Percentiles rank a stretch among this genome's conserved stretches.
Conservation (phyloP, 2,113 vertebrate genomes). For the Crotalus helleri region DNA sequence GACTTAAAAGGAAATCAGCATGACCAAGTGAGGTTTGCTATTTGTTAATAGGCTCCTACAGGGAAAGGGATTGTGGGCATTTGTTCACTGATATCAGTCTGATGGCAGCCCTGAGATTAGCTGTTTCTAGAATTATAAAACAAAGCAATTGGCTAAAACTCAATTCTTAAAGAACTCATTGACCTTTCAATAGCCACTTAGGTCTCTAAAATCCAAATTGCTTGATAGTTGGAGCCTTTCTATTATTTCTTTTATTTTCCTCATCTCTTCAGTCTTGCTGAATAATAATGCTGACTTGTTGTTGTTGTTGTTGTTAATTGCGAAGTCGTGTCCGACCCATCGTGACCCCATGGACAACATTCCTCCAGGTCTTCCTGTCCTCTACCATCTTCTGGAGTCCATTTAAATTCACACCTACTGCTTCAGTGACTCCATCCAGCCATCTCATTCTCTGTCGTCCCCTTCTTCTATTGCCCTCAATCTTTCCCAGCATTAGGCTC, state of each 20-base stretch:
- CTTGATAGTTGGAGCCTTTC: not conserved
- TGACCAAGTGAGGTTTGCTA: not conserved
- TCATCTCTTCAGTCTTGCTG: not conserved
- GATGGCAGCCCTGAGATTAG: not conserved
- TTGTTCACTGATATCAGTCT: not conserved
- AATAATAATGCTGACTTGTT: too few relatives aligned
- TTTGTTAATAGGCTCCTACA: not conserved
- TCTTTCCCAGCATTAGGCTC: too few relatives aligned
- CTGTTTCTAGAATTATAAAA: not conserved
- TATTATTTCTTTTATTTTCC: not conserved
- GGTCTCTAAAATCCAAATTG: not conserved
- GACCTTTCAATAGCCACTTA: not conserved
- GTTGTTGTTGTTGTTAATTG: too few relatives aligned
- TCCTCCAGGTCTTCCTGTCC: too few relatives aligned
- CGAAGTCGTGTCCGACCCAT: too few relatives aligned
- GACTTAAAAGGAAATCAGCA: not conserved
- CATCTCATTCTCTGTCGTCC: too few relatives aligned
- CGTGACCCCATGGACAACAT: too few relatives aligned
- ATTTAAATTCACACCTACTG: too few relatives aligned
- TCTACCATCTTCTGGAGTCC: too few relatives aligned
- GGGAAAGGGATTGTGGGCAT: not conserved
- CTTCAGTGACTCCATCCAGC: too few relatives aligned
- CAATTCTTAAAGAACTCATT: not conserved
- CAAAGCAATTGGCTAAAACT: accelerated
- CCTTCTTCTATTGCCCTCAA: too few relatives aligned